Conservation (phyloP, 1,140 invertebrate species). For the Thaumatotibia leucotreta region DNA sequence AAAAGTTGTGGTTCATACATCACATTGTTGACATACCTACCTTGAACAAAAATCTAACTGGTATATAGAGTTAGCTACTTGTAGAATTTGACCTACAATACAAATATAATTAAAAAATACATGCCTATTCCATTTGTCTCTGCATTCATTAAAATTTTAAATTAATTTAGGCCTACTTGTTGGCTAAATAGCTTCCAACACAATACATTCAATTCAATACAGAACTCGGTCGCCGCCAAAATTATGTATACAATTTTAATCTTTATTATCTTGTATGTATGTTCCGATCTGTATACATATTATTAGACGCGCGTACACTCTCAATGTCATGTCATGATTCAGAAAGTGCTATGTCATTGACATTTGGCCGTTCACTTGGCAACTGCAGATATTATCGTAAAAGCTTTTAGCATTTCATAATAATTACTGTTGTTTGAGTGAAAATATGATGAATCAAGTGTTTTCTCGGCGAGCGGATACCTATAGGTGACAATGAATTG, state of each 20-base stretch:
- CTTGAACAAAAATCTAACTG: no score
- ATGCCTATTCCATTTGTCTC: not conserved
- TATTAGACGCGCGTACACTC: no score
- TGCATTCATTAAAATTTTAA: not conserved
- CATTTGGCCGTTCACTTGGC: constrained; percentile 5
- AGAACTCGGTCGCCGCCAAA: no score
- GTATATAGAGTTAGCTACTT: no score
- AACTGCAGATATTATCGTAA: constrained; percentile 5
- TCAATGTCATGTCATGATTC: constrained; percentile 10
- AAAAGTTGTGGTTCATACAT: no score
- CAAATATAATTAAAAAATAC: not conserved
- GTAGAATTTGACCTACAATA: not conserved
- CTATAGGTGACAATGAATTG: not conserved
- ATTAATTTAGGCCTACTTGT: constrained; percentile 7
- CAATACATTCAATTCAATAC: not conserved
- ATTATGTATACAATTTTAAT: no score
- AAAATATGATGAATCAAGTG: not conserved
- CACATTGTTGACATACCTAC: no score
- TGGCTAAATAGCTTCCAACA: not conserved
- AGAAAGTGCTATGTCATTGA: constrained; percentile 11
- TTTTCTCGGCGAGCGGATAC: not conserved
- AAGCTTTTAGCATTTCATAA: constrained; percentile 9
- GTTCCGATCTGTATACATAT: no score
- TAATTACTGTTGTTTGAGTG: constrained; percentile 13
- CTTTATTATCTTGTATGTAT: no score